Percentiles rank a stretch among this genome's conserved stretches.
phyloP scores from a whole-genome alignment of 2,888 invertebrate species.

The Ennomos erosarius region DNA sequence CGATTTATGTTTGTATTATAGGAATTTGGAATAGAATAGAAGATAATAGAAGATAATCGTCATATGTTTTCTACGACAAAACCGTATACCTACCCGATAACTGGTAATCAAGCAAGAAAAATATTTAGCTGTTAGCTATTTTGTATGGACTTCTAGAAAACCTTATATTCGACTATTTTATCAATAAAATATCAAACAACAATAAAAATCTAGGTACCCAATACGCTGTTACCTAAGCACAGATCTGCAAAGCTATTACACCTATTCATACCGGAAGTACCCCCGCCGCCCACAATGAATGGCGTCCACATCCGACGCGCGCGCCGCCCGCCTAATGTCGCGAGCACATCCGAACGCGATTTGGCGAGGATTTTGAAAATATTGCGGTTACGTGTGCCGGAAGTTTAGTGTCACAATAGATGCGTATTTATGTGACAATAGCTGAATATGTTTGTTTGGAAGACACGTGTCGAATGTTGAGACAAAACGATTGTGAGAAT shows the following conservation, averaged over 20 bases:
- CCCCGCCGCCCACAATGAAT: constrained; percentile 69
- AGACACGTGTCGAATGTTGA: constrained; percentile 21
- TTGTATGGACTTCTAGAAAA: no score
- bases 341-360: constrained; percentile 73
- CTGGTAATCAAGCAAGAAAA: no score
- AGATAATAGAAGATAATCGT: no score
- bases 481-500: background rate
- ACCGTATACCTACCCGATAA: no score
- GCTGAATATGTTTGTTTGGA: no score
- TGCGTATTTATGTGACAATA: constrained; percentile 10
- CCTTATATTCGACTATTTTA: no score
- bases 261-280: constrained; percentile 57
- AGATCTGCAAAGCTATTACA: constrained; percentile 27
- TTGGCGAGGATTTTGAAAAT: constrained; percentile 64
- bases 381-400: constrained; percentile 64
- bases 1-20: constrained; percentile 17
- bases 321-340: constrained; percentile 70
- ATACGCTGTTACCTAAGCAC: background rate
- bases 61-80: no score
- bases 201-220: no score
- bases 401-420: constrained; percentile 23
- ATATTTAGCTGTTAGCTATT: no score
- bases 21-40: no score
- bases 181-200: no score
- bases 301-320: constrained; percentile 68